Evolutionary conservation across 2,888 invertebrate species (phyloP).

Genomic region (Eupeodes latifasciatus): DNA sequence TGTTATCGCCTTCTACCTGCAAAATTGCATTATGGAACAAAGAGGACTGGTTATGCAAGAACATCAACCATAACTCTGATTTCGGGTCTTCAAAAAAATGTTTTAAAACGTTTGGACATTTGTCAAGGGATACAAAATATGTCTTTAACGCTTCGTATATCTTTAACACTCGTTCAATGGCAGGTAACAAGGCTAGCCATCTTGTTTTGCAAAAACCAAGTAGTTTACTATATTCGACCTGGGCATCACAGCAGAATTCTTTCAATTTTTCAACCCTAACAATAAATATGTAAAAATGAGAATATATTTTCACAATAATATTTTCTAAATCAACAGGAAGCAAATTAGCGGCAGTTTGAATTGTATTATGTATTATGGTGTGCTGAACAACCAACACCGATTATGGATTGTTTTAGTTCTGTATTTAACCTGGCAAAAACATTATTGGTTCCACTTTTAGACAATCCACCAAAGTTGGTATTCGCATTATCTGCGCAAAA

Average conservation of each 20-base stretch:
- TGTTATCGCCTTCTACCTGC: constrained; percentile 14
- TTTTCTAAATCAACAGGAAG: too few species aligned
- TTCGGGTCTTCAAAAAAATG: constrained; percentile 8
- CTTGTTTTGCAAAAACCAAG: not conserved
- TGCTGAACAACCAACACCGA: too few species aligned
- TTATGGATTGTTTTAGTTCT: too few species aligned
- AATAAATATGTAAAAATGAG: constrained; percentile 19
- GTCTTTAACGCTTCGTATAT: constrained; percentile 21
- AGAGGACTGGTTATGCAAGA: constrained; percentile 28
- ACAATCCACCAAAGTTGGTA: too few species aligned
- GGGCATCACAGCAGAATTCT: constrained; percentile 35
- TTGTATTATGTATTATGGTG: too few species aligned
- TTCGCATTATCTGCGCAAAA: too few species aligned
- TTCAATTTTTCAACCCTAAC: constrained; percentile 34
- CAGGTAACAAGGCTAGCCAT: too few species aligned
- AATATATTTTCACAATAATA: too few species aligned
- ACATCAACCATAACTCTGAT: constrained; percentile 33
- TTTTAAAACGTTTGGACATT: not conserved
- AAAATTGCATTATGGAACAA: constrained; percentile 30
- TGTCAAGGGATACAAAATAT: not conserved
- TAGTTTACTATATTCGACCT: constrained; percentile 36
- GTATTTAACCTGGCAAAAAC: too few species aligned
- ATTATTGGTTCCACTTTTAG: too few species aligned
- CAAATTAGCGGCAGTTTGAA: too few species aligned
- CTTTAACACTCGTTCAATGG: constrained; percentile 31